Conservation (phyloP, 2,113 vertebrate genomes). For the Salvator merianae region DNA sequence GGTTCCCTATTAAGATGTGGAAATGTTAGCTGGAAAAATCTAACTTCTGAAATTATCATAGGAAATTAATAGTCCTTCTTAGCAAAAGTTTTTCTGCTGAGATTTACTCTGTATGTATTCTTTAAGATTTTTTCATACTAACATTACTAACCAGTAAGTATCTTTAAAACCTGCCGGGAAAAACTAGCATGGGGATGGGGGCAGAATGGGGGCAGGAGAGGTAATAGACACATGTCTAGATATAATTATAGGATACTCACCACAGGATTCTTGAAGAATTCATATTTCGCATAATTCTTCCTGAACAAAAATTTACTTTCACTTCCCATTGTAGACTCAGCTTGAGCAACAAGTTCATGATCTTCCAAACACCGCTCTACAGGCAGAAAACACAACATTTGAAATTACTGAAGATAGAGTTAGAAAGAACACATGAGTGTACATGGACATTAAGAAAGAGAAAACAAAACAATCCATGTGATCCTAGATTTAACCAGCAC, state of each 20-base stretch:
- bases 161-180: neutral
- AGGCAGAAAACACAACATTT: constrained; percentile 35
- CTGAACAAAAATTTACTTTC: constrained; percentile 96
- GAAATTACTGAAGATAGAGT: neutral
- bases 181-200: too few species aligned
- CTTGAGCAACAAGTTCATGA: constrained; percentile 92
- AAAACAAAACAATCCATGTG: neutral
- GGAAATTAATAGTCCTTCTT: neutral
- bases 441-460: neutral
- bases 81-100: neutral
- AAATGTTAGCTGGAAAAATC: neutral
- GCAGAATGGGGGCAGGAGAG: too few species aligned
- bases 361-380: constrained; percentile 95
- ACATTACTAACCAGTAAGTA: neutral
- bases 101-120: neutral
- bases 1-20: neutral
- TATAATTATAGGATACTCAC: constrained; percentile 72
- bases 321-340: constrained; percentile 90
- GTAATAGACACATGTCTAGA: neutral
- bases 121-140: neutral
- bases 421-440: neutral
- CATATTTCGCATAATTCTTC: constrained; percentile 99
- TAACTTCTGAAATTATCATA: neutral
- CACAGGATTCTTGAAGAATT: constrained; percentile 96
- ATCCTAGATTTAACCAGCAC: too few species aligned